Evolutionary conservation across 2,113 vertebrate species (phyloP), one percentile per base, ranked within the genome.

Genomic region (Malaclemys terrapin): DNA sequence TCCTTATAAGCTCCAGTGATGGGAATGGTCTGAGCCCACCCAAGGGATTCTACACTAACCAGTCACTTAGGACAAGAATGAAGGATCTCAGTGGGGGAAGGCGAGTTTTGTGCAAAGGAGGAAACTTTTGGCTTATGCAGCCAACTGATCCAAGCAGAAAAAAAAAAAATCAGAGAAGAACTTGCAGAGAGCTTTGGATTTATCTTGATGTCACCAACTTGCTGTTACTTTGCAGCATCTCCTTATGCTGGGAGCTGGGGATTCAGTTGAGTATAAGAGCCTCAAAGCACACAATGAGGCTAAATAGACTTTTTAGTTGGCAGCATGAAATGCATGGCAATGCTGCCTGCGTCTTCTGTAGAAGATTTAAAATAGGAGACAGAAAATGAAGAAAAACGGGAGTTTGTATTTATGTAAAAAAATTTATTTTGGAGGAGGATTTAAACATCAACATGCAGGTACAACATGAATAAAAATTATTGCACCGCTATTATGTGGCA

Each of bases 391-490:
- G 94, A 94, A n/a, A 91, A 78, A 94, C 79, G 85, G 5, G 0
- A 86, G 38, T 12, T 4, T 22, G 47, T 35, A 78, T 88, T 98
- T 95, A 97, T 95, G 93, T 97, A 95, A 96, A 98, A 95, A 97
- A 95, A 96, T 98, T 95, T 97, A 98, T 98, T 98, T 96, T 90
- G 82, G 94, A 95, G 96, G 93, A 98, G 95, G 96, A 97, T 97
- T 93, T 92, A 94, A 97, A 98, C 97, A 98, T 93, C 97, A 10
- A 97, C 97, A 98, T 97, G 98, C 97, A 98, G 98, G 97, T 97
- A 98, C 97, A 98, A 98, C 96, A 97, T 95, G 96, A 96, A 97
- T 98, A 98, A 98, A 98, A 98, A 98, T 97, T 98, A 98, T 98
- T 98, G 97, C 97, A 98, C 97, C 93, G 96, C 96, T 98, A 97